A percentile compares a stretch with the other conserved stretches of the same genome.
phyloP scores from a whole-genome alignment of 2,797 vertebrate genomes.

The Malacoctenus gilli region DNA sequence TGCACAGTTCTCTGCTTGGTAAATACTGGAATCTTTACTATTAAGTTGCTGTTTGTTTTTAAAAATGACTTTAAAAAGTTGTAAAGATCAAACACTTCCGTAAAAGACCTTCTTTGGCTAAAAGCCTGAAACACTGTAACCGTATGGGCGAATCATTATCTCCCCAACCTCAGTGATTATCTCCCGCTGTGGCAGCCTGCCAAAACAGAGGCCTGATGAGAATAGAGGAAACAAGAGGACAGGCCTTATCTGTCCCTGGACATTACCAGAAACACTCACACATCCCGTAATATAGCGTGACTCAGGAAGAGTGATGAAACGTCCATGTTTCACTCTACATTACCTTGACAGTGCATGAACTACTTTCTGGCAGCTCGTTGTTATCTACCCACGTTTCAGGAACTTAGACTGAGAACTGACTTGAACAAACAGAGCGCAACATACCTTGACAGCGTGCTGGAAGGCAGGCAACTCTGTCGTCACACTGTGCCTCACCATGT shows the following conservation, averaged over 20 bases:
- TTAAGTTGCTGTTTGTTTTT: too few relatives aligned
- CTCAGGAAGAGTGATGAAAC: constrained; percentile 43
- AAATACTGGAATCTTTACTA: too few relatives aligned
- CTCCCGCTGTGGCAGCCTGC: constrained; percentile 30
- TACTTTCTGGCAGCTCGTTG: constrained; percentile 7
- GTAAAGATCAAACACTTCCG: too few relatives aligned
- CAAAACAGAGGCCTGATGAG: constrained; percentile 32
- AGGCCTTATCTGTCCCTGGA: constrained; percentile 42
- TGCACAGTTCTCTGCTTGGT: constrained; percentile 9
- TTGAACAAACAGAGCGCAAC: constrained; percentile 1
- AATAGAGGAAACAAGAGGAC: constrained; percentile 36
- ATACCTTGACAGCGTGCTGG: constrained; percentile 75
- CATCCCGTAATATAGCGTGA: constrained; percentile 34
- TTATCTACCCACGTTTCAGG: constrained; percentile 10
- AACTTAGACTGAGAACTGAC: constrained; percentile 25
- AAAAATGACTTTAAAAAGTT: too few relatives aligned
- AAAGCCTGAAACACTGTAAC: too few relatives aligned
- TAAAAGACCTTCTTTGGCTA: background rate
- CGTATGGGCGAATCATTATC: background rate
- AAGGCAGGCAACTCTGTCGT: constrained; percentile 75
- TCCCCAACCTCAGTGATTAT: background rate
- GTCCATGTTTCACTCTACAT: constrained; percentile 19
- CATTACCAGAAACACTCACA: constrained; percentile 57
- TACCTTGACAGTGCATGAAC: too few relatives aligned
- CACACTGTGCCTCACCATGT: constrained; percentile 77